Base-by-base conservation (phyloP, 2,113 vertebrate genomes). In the Chlorodrepanis virens region DNA sequence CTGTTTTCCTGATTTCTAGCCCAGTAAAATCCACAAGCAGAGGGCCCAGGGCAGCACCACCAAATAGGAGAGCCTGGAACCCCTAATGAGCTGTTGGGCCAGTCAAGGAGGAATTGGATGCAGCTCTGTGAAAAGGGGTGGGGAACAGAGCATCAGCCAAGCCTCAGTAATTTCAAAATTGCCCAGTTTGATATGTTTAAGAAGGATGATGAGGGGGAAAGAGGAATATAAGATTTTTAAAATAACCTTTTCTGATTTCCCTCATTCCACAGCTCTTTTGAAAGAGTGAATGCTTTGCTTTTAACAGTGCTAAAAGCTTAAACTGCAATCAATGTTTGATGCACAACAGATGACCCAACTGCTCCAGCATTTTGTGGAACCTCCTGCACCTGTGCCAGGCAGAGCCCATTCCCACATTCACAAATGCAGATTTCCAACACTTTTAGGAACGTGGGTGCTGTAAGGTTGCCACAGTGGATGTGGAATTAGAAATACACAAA, bases 361-460 rank as follows among this genome's bases (percentile, higher is more conserved):
- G n/a, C 47, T 53, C 29, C 24, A 5, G 16, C n/a, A 28, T 39
- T 50, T 33, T 28, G 40, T 49, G 71, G 45, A 52, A 87, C 40
- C 37, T 31, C 27, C 67, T 68, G 33, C 57, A 35, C 35, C 39
- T 28, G 31, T 8, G 44, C 70, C 63, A 69, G 52, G 68, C 64
- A 76, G 68, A 60, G 59, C 28, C 8, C 3, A 49, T 45, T 56
- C 21, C n/a, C 47, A 69, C 28, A 33, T n/a, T 16, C 25, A 40
- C 29, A 29, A 4, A 14, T 5, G 20, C 31, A 52, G 17, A 37
- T 90, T 47, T 52, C 68, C 50, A 3, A 18, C 37, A n/a, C 37
- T 2, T 0, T n/a, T 65, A 45, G 49, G n/a, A 47, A 54, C 2
- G 2, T 0, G 12, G 22, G 23, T 47, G 64, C 59, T 64, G 15